Conservation (phyloP, 2,888 invertebrate species). For the Helleia helle region DNA sequence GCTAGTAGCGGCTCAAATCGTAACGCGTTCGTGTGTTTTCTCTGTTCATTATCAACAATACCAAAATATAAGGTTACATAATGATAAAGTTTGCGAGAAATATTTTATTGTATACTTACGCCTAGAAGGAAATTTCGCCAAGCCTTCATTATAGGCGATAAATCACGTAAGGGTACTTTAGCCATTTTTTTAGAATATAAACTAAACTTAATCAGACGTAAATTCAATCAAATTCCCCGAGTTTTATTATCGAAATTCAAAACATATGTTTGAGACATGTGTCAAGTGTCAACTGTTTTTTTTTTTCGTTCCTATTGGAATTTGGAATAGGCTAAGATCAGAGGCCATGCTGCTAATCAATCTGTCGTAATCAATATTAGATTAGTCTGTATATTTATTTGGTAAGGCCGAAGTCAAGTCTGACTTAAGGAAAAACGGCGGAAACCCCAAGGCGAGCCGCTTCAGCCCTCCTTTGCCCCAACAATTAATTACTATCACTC, state of each 20-base stretch:
- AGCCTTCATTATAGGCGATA: constrained; percentile 76
- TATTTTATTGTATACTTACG: constrained; percentile 46
- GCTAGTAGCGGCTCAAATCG: constrained; percentile 80
- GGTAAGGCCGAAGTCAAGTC: too few species aligned
- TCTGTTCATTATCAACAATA: constrained; percentile 46
- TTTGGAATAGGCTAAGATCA: too few species aligned
- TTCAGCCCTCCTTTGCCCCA: too few species aligned
- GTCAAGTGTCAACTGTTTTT: background rate
- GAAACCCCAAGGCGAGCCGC: too few species aligned
- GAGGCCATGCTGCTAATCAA: too few species aligned
- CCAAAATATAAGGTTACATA: constrained; percentile 26
- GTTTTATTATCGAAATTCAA: constrained; percentile 1
- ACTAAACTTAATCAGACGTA: background rate
- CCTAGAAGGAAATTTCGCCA: constrained; percentile 80
- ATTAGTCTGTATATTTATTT: too few species aligned
- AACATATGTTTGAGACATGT: constrained; percentile 18
- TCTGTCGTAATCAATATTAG: too few species aligned
- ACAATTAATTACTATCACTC: too few species aligned
- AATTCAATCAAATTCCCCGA: background rate
- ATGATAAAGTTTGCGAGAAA: constrained; percentile 16
- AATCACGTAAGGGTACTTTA: constrained; percentile 74
- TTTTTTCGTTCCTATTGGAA: too few species aligned
- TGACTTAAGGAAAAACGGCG: too few species aligned
- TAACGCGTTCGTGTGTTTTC: constrained; percentile 74
- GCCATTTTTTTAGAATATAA: constrained; percentile 34